Conservation (phyloP, 2,888 invertebrate species). For the Nephrotoma guestfalica region DNA sequence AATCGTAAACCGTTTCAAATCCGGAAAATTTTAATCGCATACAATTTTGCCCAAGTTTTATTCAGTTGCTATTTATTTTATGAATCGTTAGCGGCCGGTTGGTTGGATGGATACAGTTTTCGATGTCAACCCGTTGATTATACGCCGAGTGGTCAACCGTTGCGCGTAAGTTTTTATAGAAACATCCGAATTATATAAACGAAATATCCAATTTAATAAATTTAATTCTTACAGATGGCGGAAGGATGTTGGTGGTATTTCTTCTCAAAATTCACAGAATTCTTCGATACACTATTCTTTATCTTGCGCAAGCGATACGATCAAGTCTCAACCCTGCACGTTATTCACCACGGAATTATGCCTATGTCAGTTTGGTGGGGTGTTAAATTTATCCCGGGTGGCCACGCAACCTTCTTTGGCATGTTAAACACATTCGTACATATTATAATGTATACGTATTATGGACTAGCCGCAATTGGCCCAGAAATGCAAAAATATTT, state of each 20-base stretch:
- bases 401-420: slow-evolving; percentile 88
- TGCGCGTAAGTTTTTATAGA: slow-evolving; percentile 30
- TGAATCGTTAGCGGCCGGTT: slow-evolving; percentile 43
- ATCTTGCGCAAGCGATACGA: slow-evolving; percentile 84
- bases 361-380: slow-evolving; percentile 89
- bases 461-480: slow-evolving; percentile 78
- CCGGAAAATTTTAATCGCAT: slow-evolving; percentile 57
- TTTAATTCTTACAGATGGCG: slow-evolving; percentile 51
- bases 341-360: slow-evolving; percentile 92
- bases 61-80: slow-evolving; percentile 39
- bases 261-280: slow-evolving; percentile 87
- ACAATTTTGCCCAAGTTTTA: slow-evolving; percentile 63
- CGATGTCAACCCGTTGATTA: slow-evolving; percentile 74
- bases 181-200: neutral
- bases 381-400: slow-evolving; percentile 78
- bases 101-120: slow-evolving; percentile 57
- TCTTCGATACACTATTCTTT: slow-evolving; percentile 89
- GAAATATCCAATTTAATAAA: neutral
- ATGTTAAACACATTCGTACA: slow-evolving; percentile 90
- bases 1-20: slow-evolving; percentile 71
- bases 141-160: slow-evolving; percentile 45
- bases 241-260: slow-evolving; percentile 87
- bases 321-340: slow-evolving; percentile 82
- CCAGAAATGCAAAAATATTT: slow-evolving; percentile 73
- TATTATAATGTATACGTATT: slow-evolving; percentile 89